phyloP scores from a whole-genome alignment of 2,797 vertebrate species.

The Perdix hodgsoniae region DNA sequence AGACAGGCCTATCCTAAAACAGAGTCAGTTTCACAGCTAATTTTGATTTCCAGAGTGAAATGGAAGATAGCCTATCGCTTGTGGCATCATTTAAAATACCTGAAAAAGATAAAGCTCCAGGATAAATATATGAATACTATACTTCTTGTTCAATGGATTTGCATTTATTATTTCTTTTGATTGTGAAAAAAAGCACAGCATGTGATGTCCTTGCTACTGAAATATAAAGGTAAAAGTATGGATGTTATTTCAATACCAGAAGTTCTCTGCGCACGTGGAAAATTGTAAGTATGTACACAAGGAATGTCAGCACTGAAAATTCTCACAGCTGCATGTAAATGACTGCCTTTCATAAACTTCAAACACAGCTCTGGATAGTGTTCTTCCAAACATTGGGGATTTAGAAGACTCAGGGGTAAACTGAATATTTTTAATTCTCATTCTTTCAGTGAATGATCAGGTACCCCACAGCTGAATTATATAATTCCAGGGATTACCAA shows the following conservation, averaged over 20 bases:
- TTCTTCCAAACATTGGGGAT: background rate
- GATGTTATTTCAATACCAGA: background rate
- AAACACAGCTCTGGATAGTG: background rate
- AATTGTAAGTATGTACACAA: background rate
- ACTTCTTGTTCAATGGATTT: background rate
- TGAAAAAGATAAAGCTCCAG: background rate
- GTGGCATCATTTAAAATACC: background rate
- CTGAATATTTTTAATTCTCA: background rate
- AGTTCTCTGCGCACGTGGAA: background rate
- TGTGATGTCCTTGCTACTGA: background rate
- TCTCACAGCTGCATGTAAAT: background rate
- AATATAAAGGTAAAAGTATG: background rate
- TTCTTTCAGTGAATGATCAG: conserved; percentile 8
- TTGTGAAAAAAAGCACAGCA: background rate
- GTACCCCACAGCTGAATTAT: background rate
- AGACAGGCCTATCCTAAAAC: background rate
- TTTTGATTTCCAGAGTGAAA: background rate
- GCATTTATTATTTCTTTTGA: background rate
- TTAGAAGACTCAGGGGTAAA: background rate
- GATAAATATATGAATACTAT: background rate
- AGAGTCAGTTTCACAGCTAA: background rate
- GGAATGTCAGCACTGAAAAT: background rate
- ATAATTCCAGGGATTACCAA: background rate
- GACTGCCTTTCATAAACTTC: background rate
- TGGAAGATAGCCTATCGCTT: background rate